These are phyloP conservation scores for Stichopus horrens DNA, from an alignment of 53 echinoderm and acorn worm species.

Conservation along the genomic window DNA sequence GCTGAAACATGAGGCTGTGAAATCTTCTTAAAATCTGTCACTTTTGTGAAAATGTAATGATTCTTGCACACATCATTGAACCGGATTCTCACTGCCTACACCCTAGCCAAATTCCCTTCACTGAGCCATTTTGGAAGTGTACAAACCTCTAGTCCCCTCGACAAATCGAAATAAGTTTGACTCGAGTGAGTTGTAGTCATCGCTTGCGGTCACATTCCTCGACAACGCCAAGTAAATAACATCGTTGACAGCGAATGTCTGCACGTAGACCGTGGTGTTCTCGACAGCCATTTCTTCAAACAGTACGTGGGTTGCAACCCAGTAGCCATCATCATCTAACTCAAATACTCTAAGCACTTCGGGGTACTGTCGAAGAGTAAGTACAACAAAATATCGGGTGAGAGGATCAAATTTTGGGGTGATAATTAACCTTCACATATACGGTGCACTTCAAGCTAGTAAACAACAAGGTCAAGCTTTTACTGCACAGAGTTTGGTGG, in stretches of 20 bases:
- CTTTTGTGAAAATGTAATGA: no score
- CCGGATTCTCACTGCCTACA: background rate
- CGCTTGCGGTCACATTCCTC: background rate
- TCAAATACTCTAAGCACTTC: conserved; percentile 10
- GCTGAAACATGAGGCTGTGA: no score
- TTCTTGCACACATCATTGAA: no score
- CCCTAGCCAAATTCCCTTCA: background rate
- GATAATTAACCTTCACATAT: no score
- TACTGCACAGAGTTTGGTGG: no score
- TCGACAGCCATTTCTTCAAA: background rate
- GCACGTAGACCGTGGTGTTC: background rate
- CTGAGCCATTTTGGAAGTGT: background rate
- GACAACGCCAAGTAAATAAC: conserved; percentile 9
- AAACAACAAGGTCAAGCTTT: no score
- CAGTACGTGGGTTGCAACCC: conserved; percentile 21
- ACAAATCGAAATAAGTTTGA: conserved; percentile 35
- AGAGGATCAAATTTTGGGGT: no score
- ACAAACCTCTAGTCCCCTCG: conserved; percentile 26
- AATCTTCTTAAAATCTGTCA: no score
- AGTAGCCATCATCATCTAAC: conserved; percentile 28
- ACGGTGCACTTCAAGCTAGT: no score
- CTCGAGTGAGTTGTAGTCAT: conserved; percentile 1
- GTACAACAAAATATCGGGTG: background rate
- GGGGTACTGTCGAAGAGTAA: background rate
- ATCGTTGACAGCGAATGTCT: conserved; percentile 23